Conservation (phyloP, 2,113 vertebrate genomes). For the Corythoichthys intestinalis region DNA sequence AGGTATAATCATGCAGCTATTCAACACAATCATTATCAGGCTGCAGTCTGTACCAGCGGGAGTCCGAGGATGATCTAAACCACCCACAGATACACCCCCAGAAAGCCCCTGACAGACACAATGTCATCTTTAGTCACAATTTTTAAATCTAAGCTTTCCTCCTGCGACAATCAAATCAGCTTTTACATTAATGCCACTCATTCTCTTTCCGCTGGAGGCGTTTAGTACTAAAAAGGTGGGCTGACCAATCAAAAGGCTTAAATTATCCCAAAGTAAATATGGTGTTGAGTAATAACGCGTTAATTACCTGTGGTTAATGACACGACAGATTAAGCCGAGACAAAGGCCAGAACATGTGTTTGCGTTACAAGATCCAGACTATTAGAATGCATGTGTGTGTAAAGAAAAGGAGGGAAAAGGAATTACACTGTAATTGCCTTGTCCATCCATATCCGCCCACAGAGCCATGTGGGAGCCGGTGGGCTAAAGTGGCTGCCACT, state of each 20-base stretch:
- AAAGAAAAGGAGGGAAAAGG: slow-evolving; percentile 20
- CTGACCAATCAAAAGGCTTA: slow-evolving; percentile 25
- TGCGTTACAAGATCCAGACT: slow-evolving; percentile 26
- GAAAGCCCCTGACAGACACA: slow-evolving; percentile 54
- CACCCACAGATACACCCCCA: slow-evolving; percentile 56
- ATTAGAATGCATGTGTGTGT: slow-evolving; percentile 39
- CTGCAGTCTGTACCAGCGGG: slow-evolving; percentile 68
- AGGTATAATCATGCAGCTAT: slow-evolving; percentile 70
- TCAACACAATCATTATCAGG: slow-evolving; percentile 65
- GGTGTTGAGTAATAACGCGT: slow-evolving; percentile 32
- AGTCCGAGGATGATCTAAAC: slow-evolving; percentile 56
- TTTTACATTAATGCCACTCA: slow-evolving; percentile 41
- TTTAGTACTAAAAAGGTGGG: slow-evolving; percentile 29
- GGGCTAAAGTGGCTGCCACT: slow-evolving; percentile 58
- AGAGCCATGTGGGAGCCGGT: slow-evolving; percentile 56
- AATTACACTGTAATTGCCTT: slow-evolving; percentile 59
- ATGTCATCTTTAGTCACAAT: slow-evolving; percentile 56
- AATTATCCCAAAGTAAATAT: slow-evolving; percentile 18
- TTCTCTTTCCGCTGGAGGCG: slow-evolving; percentile 38
- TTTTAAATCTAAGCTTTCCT: slow-evolving; percentile 51
- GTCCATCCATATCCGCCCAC: slow-evolving; percentile 63
- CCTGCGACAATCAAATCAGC: slow-evolving; percentile 38
- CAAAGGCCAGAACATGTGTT: slow-evolving; percentile 26
- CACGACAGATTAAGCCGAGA: slow-evolving; percentile 59
- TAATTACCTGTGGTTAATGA: slow-evolving; percentile 69